Evolutionary conservation across 2,888 invertebrate species (phyloP).

Genomic region (Trissoscelio sp.): DNA sequence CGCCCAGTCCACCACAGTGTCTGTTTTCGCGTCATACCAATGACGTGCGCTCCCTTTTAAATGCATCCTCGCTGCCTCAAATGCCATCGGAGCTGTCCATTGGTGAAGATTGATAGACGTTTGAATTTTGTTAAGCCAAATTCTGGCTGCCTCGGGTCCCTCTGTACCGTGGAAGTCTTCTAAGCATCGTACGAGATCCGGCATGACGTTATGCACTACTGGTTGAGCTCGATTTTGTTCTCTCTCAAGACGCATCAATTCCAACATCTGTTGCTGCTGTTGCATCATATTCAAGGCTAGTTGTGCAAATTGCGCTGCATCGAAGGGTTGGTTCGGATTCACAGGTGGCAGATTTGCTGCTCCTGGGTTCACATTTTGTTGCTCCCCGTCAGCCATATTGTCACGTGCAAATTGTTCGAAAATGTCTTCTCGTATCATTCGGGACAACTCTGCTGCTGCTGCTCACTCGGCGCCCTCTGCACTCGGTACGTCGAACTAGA

Average conservation of each 20-base stretch:
- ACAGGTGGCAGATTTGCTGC: background rate
- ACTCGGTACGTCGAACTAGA: too few species aligned
- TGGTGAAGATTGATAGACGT: slow-evolving; percentile 22
- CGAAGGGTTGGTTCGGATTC: slow-evolving; percentile 5
- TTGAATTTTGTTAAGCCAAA: slow-evolving; percentile 21
- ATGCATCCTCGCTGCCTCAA: slow-evolving; percentile 28
- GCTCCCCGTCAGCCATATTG: too few species aligned
- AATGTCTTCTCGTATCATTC: too few species aligned
- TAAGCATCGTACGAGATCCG: slow-evolving; percentile 21
- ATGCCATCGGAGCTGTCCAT: slow-evolving; percentile 37
- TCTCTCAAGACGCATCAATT: slow-evolving; percentile 1
- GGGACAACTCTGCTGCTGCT: too few species aligned
- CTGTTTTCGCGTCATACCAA: slow-evolving; percentile 37
- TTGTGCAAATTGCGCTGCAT: slow-evolving; percentile 5
- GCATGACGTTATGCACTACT: slow-evolving; percentile 11
- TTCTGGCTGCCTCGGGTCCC: slow-evolving; percentile 16
- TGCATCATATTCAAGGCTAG: slow-evolving; percentile 17
- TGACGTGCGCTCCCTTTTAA: slow-evolving; percentile 8
- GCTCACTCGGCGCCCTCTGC: too few species aligned
- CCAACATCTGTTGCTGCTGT: slow-evolving; percentile 2
- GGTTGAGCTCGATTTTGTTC: slow-evolving; percentile 1
- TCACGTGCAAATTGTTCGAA: too few species aligned
- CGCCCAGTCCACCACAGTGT: slow-evolving; percentile 15
- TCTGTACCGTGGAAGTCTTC: slow-evolving; percentile 31
- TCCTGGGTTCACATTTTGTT: too few species aligned